Percentiles rank a stretch among this genome's conserved stretches.
phyloP scores from a whole-genome alignment of 2,888 invertebrate species.

The Ochropleura leucogaster region DNA sequence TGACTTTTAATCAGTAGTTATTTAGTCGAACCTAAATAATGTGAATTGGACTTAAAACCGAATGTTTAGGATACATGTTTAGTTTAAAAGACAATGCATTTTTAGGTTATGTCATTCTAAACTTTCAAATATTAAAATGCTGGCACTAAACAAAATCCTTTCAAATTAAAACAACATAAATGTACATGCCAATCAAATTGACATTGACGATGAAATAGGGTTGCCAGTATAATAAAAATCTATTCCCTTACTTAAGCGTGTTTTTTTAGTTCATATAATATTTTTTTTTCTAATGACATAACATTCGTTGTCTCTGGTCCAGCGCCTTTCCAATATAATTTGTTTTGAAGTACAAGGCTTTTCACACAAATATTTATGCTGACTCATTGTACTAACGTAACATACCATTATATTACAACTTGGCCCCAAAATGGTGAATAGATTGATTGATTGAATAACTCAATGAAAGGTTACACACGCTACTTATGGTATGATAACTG shows the following conservation, averaged over 20 bases:
- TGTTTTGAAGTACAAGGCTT: slow-evolving; percentile 12
- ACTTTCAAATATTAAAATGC: too few relatives aligned
- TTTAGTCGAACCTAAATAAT: too few relatives aligned
- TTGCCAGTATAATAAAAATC: too few relatives aligned
- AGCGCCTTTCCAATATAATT: background rate
- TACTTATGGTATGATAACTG: slow-evolving; percentile 7
- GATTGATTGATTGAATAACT: slow-evolving; percentile 42
- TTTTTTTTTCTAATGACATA: background rate
- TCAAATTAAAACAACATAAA: too few relatives aligned
- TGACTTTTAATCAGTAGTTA: too few relatives aligned
- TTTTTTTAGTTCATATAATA: background rate
- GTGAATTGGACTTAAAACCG: too few relatives aligned
- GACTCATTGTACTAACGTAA: slow-evolving; percentile 33
- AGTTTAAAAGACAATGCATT: too few relatives aligned
- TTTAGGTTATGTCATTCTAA: too few relatives aligned
- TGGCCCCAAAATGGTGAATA: slow-evolving; percentile 7
- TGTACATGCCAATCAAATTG: too few relatives aligned
- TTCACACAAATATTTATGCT: slow-evolving; percentile 12
- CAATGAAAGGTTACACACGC: slow-evolving; percentile 15
- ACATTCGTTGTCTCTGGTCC: background rate
- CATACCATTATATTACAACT: background rate
- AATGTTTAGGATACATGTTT: too few relatives aligned
- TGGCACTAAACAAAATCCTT: too few relatives aligned
- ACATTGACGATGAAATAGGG: too few relatives aligned
- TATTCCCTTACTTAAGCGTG: background rate